Evolutionary conservation across 2,888 invertebrate species (phyloP).

Genomic region (Nomada ruficornis): DNA sequence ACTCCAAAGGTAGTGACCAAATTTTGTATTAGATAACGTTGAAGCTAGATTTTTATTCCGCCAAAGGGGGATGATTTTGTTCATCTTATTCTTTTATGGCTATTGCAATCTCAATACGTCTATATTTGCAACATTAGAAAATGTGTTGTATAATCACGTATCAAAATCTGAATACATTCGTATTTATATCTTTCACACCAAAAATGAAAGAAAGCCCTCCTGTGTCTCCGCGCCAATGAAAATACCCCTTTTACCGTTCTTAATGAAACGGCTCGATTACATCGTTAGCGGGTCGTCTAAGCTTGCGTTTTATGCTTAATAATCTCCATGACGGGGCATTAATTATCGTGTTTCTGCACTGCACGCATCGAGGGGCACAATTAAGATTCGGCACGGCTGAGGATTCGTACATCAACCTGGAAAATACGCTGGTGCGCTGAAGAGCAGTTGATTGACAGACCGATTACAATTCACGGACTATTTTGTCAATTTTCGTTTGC

Average conservation of each 20-base stretch:
- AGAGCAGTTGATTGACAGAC: conserved; percentile 54
- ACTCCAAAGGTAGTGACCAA: too few relatives aligned
- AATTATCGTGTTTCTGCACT: conserved; percentile 44
- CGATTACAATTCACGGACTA: conserved; percentile 47
- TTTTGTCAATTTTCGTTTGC: conserved; percentile 58
- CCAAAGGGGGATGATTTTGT: too few relatives aligned
- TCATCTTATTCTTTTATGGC: too few relatives aligned
- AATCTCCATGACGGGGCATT: conserved; percentile 35
- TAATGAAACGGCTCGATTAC: conserved; percentile 38
- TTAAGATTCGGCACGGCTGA: not conserved
- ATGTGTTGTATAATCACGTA: too few relatives aligned
- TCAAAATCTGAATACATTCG: too few relatives aligned
- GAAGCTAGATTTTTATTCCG: too few relatives aligned
- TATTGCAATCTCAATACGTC: too few relatives aligned
- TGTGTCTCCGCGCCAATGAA: too few relatives aligned
- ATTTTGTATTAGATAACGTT: too few relatives aligned
- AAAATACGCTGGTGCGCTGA: conserved; percentile 23
- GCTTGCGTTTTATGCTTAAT: conserved; percentile 25
- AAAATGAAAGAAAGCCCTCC: too few relatives aligned
- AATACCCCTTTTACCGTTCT: not conserved
- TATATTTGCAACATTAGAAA: too few relatives aligned
- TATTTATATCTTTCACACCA: too few relatives aligned
- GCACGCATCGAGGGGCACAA: conserved; percentile 12
- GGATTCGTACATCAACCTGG: conserved; percentile 35
- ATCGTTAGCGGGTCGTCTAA: conserved; percentile 18